These are phyloP conservation scores for Stegostoma tigrinum DNA, from an alignment of 2,113 vertebrate species.

Conservation along the genomic window DNA sequence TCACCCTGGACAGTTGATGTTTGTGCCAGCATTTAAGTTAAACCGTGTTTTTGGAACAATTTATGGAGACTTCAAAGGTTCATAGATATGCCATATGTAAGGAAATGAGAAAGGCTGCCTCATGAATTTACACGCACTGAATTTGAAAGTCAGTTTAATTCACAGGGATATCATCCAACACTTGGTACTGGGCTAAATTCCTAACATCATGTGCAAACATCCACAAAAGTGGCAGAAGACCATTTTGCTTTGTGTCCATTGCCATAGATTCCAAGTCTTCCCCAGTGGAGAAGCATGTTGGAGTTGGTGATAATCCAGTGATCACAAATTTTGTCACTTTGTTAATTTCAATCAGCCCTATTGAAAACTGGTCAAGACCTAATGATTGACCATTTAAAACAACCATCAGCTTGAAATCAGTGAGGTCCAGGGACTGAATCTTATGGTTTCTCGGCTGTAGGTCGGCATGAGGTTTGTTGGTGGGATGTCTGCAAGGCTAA, in stretches of 20 bases:
- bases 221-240: not conserved
- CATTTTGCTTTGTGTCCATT: not conserved
- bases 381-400: not conserved
- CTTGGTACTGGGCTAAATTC: not conserved
- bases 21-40: not conserved
- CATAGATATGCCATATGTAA: not conserved
- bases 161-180: not conserved
- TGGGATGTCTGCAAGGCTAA: too few species aligned
- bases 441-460: too few species aligned
- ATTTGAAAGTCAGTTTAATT: not conserved
- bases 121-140: not conserved
- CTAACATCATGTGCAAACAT: not conserved
- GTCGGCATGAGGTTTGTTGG: too few species aligned
- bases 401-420: not conserved
- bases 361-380: not conserved
- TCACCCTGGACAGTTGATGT: not conserved
- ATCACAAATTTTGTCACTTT: not conserved
- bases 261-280: not conserved
- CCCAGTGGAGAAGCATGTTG: not conserved
- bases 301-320: not conserved
- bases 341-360: not conserved
- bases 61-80: not conserved
- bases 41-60: not conserved
- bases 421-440: not conserved
- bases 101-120: not conserved